These are phyloP conservation scores for Coreoperca whiteheadi DNA, from an alignment of 2,113 vertebrate species.

Conservation along the genomic window DNA sequence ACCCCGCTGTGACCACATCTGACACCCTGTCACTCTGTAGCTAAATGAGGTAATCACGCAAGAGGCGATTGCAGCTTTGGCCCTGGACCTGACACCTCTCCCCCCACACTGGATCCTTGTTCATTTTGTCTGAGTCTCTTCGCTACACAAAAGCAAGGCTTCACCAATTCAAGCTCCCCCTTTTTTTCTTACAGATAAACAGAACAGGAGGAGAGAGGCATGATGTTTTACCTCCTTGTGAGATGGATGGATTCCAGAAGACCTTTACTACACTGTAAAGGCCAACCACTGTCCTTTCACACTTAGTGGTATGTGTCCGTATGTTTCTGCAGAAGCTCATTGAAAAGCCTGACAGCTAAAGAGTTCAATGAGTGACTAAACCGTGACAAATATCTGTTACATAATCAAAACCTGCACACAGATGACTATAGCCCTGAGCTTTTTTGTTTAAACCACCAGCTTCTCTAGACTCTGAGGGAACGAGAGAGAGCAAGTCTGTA, in stretches of 20 bases:
- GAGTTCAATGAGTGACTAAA: slow-evolving; percentile 38
- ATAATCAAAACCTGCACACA: slow-evolving; percentile 37
- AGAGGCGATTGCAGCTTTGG: slow-evolving; percentile 62
- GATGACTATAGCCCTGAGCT: background rate
- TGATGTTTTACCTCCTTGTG: slow-evolving; percentile 15
- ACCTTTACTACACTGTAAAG: slow-evolving; percentile 15
- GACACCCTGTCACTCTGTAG: slow-evolving; percentile 68
- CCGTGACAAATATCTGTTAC: slow-evolving; percentile 59
- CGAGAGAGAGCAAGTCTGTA: slow-evolving; percentile 27
- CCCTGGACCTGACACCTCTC: slow-evolving; percentile 43
- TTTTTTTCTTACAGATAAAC: slow-evolving; percentile 16
- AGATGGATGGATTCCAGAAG: slow-evolving; percentile 33
- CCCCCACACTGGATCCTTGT: slow-evolving; percentile 44
- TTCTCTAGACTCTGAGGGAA: background rate
- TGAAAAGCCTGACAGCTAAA: slow-evolving; percentile 47
- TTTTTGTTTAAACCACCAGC: background rate
- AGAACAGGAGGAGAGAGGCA: slow-evolving; percentile 23
- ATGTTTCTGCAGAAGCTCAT: slow-evolving; percentile 39
- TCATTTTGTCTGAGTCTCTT: slow-evolving; percentile 36
- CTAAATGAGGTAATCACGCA: slow-evolving; percentile 68
- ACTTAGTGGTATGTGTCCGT: slow-evolving; percentile 26
- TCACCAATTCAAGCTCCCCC: background rate
- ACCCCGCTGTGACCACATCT: slow-evolving; percentile 73
- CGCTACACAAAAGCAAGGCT: slow-evolving; percentile 42
- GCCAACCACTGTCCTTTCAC: slow-evolving; percentile 45